These are phyloP conservation scores for Wiebesia pumilae DNA, from an alignment of 1,140 invertebrate genomes.

Conservation along the genomic window DNA sequence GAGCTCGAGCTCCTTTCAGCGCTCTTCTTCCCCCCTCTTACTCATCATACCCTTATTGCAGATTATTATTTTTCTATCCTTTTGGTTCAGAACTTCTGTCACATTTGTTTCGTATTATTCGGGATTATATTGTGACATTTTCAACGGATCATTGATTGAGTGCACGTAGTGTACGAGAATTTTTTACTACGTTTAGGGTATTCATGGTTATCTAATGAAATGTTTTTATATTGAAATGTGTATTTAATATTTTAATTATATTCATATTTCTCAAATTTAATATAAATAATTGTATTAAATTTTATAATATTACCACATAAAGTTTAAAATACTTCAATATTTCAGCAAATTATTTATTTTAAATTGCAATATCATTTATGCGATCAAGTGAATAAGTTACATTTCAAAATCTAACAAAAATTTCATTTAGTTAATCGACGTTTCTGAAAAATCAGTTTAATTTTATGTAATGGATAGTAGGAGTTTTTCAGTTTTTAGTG, in stretches of 20 bases:
- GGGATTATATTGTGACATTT: not conserved
- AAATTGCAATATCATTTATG: too few species aligned
- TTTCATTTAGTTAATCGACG: not conserved
- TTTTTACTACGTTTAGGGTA: not conserved
- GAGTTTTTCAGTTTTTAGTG: not conserved
- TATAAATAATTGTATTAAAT: not conserved
- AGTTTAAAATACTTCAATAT: too few species aligned
- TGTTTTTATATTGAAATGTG: not conserved
- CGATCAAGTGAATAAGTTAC: too few species aligned
- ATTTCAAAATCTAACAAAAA: too few species aligned
- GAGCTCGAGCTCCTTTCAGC: not conserved
- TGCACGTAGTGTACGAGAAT: not conserved
- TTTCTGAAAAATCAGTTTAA: not conserved
- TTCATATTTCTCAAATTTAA: not conserved
- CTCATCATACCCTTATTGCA: too few species aligned
- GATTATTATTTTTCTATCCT: not conserved
- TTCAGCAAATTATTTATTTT: too few species aligned
- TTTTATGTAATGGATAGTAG: not conserved
- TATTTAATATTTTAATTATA: not conserved
- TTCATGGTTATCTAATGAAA: not conserved
- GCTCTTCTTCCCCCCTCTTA: not conserved
- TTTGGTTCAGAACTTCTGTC: not conserved
- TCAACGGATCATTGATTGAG: constrained; percentile 25
- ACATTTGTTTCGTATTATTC: constrained; percentile 25
- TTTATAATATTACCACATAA: too few species aligned